phyloP scores from a whole-genome alignment of 2,797 vertebrate species.

The Falco peregrinus region DNA sequence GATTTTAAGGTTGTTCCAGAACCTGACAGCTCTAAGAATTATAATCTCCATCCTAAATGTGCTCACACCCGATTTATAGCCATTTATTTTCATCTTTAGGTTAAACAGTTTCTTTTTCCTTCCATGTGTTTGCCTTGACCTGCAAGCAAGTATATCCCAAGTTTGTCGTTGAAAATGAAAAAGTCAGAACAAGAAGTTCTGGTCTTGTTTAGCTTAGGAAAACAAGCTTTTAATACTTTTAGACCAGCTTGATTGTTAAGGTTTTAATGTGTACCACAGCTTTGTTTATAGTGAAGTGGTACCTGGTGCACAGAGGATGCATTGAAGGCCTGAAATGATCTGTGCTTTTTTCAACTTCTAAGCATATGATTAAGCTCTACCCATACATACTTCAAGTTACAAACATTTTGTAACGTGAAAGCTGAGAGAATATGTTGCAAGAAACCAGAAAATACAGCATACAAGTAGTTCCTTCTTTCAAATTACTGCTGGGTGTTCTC shows the following conservation, averaged over 20 bases:
- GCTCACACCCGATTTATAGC: neutral
- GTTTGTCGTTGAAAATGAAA: constrained; percentile 17
- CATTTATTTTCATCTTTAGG: constrained; percentile 20
- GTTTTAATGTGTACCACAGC: neutral
- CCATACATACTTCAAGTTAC: neutral
- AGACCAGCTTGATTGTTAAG: constrained; percentile 1
- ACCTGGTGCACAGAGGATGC: neutral
- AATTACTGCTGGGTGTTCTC: neutral
- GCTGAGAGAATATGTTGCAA: neutral
- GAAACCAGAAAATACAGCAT: neutral
- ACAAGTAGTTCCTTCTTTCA: neutral
- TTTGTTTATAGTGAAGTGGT: neutral
- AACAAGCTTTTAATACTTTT: constrained; percentile 15
- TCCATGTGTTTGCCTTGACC: constrained; percentile 10
- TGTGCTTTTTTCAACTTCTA: neutral
- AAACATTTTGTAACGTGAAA: neutral
- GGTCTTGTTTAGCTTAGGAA: constrained; percentile 16
- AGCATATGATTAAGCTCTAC: neutral
- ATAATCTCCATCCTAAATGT: neutral
- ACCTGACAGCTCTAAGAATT: neutral
- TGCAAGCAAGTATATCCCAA: neutral
- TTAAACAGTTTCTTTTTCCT: constrained; percentile 9
- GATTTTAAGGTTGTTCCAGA: neutral
- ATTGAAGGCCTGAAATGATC: neutral
- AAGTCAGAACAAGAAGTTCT: constrained; percentile 36